phyloP scores from a whole-genome alignment of 2,888 invertebrate species.

The Tholera decimalis region DNA sequence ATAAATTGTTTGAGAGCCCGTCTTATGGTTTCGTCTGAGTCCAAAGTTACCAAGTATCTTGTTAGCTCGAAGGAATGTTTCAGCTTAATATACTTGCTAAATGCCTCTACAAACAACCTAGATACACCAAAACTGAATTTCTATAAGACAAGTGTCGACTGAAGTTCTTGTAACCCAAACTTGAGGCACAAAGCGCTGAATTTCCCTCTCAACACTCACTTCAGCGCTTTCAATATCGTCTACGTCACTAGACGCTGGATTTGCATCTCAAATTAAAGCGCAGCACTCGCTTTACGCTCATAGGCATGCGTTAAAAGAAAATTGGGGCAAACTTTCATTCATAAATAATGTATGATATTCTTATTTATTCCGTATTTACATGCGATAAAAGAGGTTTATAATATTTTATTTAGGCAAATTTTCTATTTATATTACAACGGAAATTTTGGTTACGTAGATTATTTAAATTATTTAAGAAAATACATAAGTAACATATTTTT shows the following conservation, averaged over 20 bases:
- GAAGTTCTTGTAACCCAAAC: constrained; percentile 64
- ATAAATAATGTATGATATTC: constrained; percentile 66
- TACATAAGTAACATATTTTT: neutral
- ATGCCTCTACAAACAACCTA: constrained; percentile 53
- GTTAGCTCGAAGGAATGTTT: constrained; percentile 24
- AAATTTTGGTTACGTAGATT: constrained; percentile 7
- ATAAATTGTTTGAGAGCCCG: neutral
- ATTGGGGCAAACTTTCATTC: constrained; percentile 59
- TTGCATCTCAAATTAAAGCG: constrained; percentile 72
- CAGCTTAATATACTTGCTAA: constrained; percentile 40
- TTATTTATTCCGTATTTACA: constrained; percentile 57
- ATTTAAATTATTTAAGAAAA: too few relatives aligned
- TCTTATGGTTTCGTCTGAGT: constrained; percentile 13
- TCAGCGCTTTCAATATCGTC: constrained; percentile 65
- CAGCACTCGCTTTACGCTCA: constrained; percentile 61
- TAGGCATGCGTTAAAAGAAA: constrained; percentile 52
- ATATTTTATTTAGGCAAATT: constrained; percentile 34
- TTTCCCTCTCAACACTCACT: constrained; percentile 62
- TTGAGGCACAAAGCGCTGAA: constrained; percentile 72
- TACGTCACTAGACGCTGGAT: constrained; percentile 63
- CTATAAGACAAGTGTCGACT: constrained; percentile 49
- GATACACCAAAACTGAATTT: constrained; percentile 52
- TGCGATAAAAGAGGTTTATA: constrained; percentile 38
- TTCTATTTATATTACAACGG: constrained; percentile 25
- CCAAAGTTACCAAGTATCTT: constrained; percentile 19